phyloP scores from a whole-genome alignment of 2,888 invertebrate species.

The Xanthostigma xanthostigma region DNA sequence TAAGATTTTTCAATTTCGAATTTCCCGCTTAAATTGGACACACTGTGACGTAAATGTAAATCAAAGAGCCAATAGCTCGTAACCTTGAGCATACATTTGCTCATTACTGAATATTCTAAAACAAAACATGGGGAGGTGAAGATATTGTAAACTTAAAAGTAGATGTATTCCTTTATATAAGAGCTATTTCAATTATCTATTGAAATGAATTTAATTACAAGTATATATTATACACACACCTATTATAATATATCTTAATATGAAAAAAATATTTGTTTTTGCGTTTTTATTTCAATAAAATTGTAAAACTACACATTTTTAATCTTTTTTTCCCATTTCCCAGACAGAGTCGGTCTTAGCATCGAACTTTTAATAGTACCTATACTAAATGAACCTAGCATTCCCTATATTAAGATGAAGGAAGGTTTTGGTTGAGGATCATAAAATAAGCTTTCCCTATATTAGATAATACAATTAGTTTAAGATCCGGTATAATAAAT shows the following conservation, averaged over 20 bases:
- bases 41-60: neutral
- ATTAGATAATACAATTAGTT: too few species aligned
- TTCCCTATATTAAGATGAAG: too few species aligned
- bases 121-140: slow-evolving; percentile 9
- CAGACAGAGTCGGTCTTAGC: too few species aligned
- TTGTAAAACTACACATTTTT: slow-evolving; percentile 7
- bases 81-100: slow-evolving; percentile 27
- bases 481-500: too few species aligned
- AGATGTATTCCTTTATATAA: slow-evolving; percentile 8
- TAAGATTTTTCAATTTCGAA: too few species aligned
- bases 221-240: neutral
- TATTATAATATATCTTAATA: slow-evolving; percentile 1
- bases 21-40: too few species aligned
- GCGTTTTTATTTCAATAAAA: slow-evolving; percentile 30
- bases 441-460: too few species aligned
- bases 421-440: too few species aligned
- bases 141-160: slow-evolving; percentile 1
- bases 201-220: neutral
- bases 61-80: slow-evolving; percentile 1
- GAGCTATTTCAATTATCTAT: slow-evolving; percentile 5
- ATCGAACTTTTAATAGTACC: too few species aligned
- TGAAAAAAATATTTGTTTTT: slow-evolving; percentile 20
- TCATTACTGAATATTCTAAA: slow-evolving; percentile 33
- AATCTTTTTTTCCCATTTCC: too few species aligned
- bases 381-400: too few species aligned